Conservation (phyloP, 2,797 vertebrate species). For the Peromyscus melanophrys region DNA sequence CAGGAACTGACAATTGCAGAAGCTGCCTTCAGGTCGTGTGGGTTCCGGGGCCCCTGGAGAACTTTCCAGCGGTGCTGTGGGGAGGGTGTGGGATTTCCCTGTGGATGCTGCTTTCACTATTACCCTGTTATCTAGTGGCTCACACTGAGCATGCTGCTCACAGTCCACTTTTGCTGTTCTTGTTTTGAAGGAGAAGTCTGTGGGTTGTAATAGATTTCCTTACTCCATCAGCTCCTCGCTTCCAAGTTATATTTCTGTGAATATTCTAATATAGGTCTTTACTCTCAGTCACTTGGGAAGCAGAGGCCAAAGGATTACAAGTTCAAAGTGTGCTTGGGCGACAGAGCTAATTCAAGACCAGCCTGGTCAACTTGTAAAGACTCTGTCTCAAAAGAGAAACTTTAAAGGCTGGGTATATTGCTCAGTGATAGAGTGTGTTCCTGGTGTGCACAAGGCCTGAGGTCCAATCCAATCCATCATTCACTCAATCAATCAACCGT, state of each 20-base stretch:
- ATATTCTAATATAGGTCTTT: neutral
- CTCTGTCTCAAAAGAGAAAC: neutral
- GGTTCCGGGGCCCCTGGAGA: neutral
- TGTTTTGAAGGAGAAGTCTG: neutral
- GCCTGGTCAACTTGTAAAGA: neutral
- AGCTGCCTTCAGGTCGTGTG: neutral
- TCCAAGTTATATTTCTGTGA: neutral
- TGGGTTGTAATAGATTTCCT: neutral
- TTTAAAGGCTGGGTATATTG: too few species aligned
- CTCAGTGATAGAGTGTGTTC: neutral
- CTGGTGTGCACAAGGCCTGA: neutral
- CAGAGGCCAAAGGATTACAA: neutral
- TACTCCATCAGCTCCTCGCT: neutral
- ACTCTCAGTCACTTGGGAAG: neutral
- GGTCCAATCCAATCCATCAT: neutral
- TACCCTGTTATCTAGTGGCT: neutral
- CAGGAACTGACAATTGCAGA: neutral
- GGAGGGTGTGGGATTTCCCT: neutral
- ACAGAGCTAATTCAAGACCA: neutral
- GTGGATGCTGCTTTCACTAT: neutral
- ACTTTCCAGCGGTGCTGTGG: neutral
- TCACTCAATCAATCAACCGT: neutral
- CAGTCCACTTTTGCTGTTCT: neutral
- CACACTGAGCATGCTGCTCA: neutral
- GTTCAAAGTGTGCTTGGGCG: neutral